Conservation (phyloP, 2,797 vertebrate species). For the Acipenser transmontanus region DNA sequence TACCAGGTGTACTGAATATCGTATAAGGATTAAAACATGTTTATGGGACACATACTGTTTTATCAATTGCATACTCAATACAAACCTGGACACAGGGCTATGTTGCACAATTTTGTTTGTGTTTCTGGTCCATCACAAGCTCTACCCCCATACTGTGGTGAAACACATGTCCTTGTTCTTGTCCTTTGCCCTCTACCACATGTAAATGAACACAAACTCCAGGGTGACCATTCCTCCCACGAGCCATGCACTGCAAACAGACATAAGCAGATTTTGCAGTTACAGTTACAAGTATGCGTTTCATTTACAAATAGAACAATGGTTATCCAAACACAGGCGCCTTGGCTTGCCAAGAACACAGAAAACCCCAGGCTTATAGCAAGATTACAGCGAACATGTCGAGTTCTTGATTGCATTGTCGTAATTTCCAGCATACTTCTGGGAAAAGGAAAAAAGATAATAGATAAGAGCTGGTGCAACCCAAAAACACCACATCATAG, state of each 20-base stretch:
- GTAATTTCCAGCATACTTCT: conserved; percentile 1
- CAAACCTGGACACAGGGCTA: conserved; percentile 94
- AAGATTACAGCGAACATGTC: neutral
- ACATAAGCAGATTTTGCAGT: neutral
- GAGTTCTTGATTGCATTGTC: neutral
- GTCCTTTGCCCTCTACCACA: conserved; percentile 98
- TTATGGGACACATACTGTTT: neutral
- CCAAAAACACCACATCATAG: neutral
- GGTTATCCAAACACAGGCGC: neutral
- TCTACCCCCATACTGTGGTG: conserved; percentile 92
- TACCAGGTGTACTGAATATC: no score
- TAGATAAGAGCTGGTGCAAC: conserved; percentile 7
- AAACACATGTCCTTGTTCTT: conserved; percentile 87
- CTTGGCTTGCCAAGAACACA: neutral
- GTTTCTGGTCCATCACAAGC: conserved; percentile 95
- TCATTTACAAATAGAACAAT: neutral
- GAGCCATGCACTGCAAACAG: conserved; percentile 89
- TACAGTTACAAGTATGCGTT: neutral
- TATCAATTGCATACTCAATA: conserved; percentile 1
- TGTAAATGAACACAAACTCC: conserved; percentile 98
- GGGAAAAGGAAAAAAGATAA: conserved; percentile 4
- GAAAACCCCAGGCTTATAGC: neutral
- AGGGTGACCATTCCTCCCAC: conserved; percentile 99
- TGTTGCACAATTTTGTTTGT: conserved; percentile 98
- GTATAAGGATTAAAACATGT: no score